phyloP scores from a whole-genome alignment of 2,888 invertebrate species.

The Hemicrepidius hirtus region DNA sequence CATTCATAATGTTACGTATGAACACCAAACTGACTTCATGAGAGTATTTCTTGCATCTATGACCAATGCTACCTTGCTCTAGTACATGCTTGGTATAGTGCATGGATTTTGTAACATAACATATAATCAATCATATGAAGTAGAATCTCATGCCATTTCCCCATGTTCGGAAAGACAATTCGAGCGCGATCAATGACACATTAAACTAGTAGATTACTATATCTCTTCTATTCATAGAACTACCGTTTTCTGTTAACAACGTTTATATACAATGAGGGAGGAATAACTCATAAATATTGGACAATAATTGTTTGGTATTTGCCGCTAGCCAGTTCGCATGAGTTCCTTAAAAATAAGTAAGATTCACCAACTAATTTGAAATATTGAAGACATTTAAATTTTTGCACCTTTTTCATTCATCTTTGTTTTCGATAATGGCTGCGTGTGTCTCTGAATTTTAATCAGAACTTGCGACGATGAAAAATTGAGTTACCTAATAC shows the following conservation, averaged over 20 bases:
- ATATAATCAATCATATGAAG: neutral
- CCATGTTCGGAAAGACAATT: conserved; percentile 11
- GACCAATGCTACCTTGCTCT: neutral
- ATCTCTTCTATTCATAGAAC: no score
- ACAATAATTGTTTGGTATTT: neutral
- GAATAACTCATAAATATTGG: no score
- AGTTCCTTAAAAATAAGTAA: conserved; percentile 12
- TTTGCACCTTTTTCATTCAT: conserved; percentile 57
- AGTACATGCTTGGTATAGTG: neutral
- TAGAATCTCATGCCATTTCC: neutral
- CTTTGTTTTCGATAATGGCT: conserved; percentile 58
- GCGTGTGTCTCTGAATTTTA: conserved; percentile 56
- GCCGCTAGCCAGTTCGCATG: conserved; percentile 26
- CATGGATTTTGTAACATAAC: neutral
- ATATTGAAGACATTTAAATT: conserved; percentile 57
- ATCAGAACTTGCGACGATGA: conserved; percentile 32
- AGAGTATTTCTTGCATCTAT: no score
- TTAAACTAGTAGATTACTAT: no score
- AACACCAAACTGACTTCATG: no score
- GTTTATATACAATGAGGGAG: neutral
- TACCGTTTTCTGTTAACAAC: no score
- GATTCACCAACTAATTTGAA: conserved; percentile 55
- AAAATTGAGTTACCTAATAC: conserved; percentile 19
- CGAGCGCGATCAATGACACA: neutral
- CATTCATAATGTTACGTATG: no score